phyloP scores from a whole-genome alignment of 2,797 vertebrate species.

The Pteronotus mesoamericanus region DNA sequence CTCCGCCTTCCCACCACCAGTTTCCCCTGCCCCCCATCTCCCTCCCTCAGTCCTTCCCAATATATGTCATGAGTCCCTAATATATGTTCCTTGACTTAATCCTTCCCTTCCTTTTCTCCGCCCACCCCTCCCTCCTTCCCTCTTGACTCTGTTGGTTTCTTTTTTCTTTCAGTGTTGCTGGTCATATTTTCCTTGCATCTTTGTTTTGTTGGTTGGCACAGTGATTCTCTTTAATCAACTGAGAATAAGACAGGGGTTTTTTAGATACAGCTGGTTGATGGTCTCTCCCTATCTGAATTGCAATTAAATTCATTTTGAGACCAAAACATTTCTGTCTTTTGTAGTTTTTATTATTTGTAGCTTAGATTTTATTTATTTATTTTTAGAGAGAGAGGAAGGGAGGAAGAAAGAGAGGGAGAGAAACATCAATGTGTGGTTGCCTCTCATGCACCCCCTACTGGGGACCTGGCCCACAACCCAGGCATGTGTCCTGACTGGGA shows the following conservation, averaged over 20 bases:
- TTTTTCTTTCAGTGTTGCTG: too few species aligned
- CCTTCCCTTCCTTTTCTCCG: too few species aligned
- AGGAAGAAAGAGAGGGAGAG: not conserved
- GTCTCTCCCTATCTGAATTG: not conserved
- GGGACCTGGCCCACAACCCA: not conserved
- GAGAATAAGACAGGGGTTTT: not conserved
- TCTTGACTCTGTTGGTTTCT: too few species aligned
- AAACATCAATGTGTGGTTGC: not conserved
- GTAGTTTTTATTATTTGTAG: not conserved
- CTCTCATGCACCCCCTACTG: not conserved
- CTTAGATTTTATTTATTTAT: not conserved
- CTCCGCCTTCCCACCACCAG: too few species aligned
- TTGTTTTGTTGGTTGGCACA: too few species aligned
- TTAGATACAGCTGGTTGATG: not conserved
- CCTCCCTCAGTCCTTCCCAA: too few species aligned
- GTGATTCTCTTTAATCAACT: not conserved
- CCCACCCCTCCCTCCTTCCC: too few species aligned
- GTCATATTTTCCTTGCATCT: too few species aligned
- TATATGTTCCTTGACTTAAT: too few species aligned
- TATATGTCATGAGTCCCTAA: too few species aligned
- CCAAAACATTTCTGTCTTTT: constrained; percentile 11
- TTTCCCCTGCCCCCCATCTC: too few species aligned
- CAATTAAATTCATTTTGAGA: not conserved
- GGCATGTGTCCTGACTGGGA: not conserved
- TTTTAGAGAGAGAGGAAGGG: not conserved